Conservation (phyloP, 2,888 invertebrate genomes). For the Aporophyla nigra region DNA sequence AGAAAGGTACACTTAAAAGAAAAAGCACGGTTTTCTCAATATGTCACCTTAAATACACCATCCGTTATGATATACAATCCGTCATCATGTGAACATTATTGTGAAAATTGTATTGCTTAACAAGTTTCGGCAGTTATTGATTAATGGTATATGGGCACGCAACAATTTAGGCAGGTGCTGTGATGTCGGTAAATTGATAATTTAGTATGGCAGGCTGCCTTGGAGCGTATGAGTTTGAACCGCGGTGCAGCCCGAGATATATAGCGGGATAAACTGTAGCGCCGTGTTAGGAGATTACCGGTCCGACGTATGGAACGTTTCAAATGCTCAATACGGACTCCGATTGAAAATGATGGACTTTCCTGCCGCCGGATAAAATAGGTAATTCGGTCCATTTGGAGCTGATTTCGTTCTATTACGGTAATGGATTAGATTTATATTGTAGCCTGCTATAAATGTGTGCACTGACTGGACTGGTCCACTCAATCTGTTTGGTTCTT, state of each 20-base stretch:
- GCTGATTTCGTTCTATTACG: slow-evolving; percentile 41
- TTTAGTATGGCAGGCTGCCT: slow-evolving; percentile 70
- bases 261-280: slow-evolving; percentile 79
- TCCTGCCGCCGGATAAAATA: slow-evolving; percentile 45
- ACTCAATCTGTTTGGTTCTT: too few relatives aligned
- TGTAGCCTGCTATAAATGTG: neutral
- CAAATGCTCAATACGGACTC: slow-evolving; percentile 75
- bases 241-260: slow-evolving; percentile 73
- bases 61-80: slow-evolving; percentile 56
- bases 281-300: slow-evolving; percentile 79
- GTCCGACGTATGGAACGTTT: slow-evolving; percentile 77
- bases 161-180: slow-evolving; percentile 81
- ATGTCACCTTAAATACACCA: slow-evolving; percentile 14
- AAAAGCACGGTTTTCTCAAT: too few relatives aligned
- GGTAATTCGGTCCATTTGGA: slow-evolving; percentile 52
- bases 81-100: slow-evolving; percentile 69
- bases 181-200: slow-evolving; percentile 78
- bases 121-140: slow-evolving; percentile 81
- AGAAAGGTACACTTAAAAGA: too few relatives aligned
- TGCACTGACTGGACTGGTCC: too few relatives aligned
- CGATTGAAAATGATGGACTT: slow-evolving; percentile 71
- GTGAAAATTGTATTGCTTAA: slow-evolving; percentile 74
- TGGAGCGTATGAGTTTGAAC: slow-evolving; percentile 63
- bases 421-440: slow-evolving; percentile 55
- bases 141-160: slow-evolving; percentile 81